A percentile compares a stretch with the other conserved stretches of the same genome.
phyloP scores from a whole-genome alignment of 1,140 invertebrate species.

The Diorhabda sublineata region DNA sequence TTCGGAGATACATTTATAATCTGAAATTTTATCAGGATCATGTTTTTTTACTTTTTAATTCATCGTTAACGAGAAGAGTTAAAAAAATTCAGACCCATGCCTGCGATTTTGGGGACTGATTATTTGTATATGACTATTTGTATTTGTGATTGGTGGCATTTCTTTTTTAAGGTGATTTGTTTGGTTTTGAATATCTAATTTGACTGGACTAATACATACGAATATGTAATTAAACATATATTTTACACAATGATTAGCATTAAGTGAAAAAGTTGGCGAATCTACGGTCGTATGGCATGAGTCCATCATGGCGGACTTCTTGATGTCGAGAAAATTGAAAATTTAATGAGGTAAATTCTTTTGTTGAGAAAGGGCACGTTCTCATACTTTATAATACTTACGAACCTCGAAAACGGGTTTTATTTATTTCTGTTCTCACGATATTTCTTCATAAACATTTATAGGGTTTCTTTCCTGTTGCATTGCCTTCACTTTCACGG shows the following conservation, averaged over 20 bases:
- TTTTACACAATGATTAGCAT: background rate
- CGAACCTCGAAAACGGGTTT: background rate
- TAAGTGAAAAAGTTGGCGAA: background rate
- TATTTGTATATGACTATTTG: too few species aligned
- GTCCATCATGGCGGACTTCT: background rate
- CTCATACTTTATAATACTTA: background rate
- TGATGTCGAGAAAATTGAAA: background rate
- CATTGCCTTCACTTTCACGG: background rate
- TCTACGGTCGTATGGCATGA: background rate
- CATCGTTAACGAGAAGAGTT: too few species aligned
- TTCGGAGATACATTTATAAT: too few species aligned
- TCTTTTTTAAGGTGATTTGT: too few species aligned
- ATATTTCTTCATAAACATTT: slow-evolving; percentile 1
- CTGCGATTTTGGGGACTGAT: too few species aligned
- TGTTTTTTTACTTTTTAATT: too few species aligned
- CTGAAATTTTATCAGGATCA: too few species aligned
- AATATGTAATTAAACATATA: background rate
- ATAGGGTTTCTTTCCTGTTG: slow-evolving; percentile 1
- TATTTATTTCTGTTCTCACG: background rate
- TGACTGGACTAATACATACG: too few species aligned
- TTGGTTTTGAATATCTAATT: too few species aligned
- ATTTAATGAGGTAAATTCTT: background rate
- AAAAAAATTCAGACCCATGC: too few species aligned
- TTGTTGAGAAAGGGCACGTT: background rate
- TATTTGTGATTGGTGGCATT: too few species aligned